Percentiles rank a stretch among this genome's conserved stretches.
Evolutionary conservation across 2,888 invertebrate genomes (phyloP).

Genomic region (Hypolimnas misippus): DNA sequence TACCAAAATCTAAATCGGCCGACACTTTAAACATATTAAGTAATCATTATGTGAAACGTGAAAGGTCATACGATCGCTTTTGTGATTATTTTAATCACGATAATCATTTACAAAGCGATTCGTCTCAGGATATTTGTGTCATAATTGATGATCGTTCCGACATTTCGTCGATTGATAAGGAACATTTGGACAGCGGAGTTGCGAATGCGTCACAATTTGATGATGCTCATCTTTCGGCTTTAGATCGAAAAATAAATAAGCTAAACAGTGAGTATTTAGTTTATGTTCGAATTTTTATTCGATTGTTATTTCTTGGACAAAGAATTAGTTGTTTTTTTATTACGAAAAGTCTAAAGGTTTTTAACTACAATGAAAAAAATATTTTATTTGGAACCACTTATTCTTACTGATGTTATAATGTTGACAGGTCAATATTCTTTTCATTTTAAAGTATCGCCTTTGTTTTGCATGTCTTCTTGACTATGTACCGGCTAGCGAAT

Average conservation of each 20-base stretch:
- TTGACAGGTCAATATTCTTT: no score
- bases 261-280: constrained; percentile 55
- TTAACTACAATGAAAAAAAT: no score
- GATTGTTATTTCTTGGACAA: no score
- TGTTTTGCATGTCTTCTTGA: no score
- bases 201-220: constrained; percentile 36
- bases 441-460: no score
- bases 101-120: constrained; percentile 26
- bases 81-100: constrained; percentile 30
- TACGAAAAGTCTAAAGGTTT: no score
- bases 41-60: constrained; percentile 16
- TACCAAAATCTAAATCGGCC: constrained; percentile 38
- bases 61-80: constrained; percentile 17
- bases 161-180: constrained; percentile 38
- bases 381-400: no score
- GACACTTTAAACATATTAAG: constrained; percentile 28
- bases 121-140: constrained; percentile 25
- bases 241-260: constrained; percentile 66
- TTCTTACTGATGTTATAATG: no score
- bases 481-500: no score
- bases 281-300: background rate
- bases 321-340: no score
- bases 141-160: constrained; percentile 42
- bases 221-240: constrained; percentile 48
- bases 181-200: constrained; percentile 50